Evolutionary conservation across 2,888 invertebrate genomes (phyloP), one percentile per base, ranked within the genome.

Genomic region (Yponomeuta evonymella): DNA sequence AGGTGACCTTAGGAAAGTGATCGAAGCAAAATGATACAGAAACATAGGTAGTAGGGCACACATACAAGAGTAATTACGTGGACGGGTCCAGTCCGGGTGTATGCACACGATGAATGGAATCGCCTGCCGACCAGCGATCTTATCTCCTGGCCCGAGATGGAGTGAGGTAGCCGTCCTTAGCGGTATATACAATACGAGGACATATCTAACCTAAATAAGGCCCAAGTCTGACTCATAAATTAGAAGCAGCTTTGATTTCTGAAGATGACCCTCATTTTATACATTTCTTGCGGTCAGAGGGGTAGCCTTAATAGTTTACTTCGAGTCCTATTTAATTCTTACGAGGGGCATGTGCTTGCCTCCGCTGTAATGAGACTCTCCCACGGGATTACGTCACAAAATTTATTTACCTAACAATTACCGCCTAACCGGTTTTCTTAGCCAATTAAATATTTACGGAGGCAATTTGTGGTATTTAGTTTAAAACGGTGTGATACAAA

Each of bases 171-270:
- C 83, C 83, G 79, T 79, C 81, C 82, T 85, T 82, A 83, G 83
- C 83, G 83, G 85, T 83, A 88, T 85, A 86, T 87, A 85, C 85
- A 84, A 84, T 83, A 86, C 82, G 78, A 81, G 81, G 85, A 84
- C 84, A 89, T 89, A 90, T 89, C 88, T 88, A 77, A 79, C 78
- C 81, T 80, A 81, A 85, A 84, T 84, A 83, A 81, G 80, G 79
- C 80, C 80, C 80, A 73, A 83, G 85, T 84, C 82, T 87, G 87
- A 85, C 85, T 85, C 87, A 90, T 90, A 90, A 90, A 90, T 90
- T 89, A 89, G 80, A 79, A 76, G 80, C 81, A 86, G 85, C 87
- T 89, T 90, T 89, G 90, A 89, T 91, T 89, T 88, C 87, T 88
- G 84, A 84, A 87, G 85, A 85, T 87, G 87, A 89, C 88, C 87